Conservation (phyloP, 23 tunicate genomes). For the Oikopleura dioica region DNA sequence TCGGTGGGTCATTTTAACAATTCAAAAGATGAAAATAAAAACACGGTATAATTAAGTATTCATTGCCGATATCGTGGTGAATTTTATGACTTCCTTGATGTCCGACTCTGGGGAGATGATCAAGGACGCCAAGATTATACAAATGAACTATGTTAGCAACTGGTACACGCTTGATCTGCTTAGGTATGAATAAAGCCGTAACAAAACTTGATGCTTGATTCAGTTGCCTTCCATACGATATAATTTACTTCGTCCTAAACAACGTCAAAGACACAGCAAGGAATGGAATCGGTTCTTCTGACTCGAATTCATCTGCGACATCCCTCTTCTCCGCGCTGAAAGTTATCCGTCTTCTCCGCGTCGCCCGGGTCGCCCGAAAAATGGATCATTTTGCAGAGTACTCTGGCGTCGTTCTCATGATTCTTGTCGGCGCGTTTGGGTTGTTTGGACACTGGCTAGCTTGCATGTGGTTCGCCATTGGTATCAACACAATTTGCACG, state of each 20-base stretch:
- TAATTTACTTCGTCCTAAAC: too few species aligned
- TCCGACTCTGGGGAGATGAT: not conserved
- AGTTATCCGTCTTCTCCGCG: conserved; percentile 22
- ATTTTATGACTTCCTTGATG: not conserved
- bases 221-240: too few species aligned
- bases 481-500: conserved; percentile 20
- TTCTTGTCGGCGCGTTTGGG: conserved; percentile 24
- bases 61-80: not conserved
- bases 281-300: too few species aligned
- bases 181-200: too few species aligned
- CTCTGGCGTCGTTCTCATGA: conserved; percentile 17
- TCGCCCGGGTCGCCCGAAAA: conserved; percentile 19
- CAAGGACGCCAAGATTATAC: too few species aligned
- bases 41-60: too few species aligned
- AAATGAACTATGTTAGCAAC: too few species aligned
- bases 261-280: too few species aligned
- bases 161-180: too few species aligned
- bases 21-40: too few species aligned
- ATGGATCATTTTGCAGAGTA: conserved; percentile 23
- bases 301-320: conserved; percentile 15
- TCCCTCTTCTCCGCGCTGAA: conserved; percentile 18
- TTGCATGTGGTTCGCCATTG: conserved; percentile 45
- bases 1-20: too few species aligned
- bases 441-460: conserved; percentile 48
- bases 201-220: too few species aligned